A percentile compares a stretch with the other conserved stretches of the same genome.
Evolutionary conservation across 2,797 vertebrate genomes (phyloP).

Genomic region (Gambelia wislizenii): DNA sequence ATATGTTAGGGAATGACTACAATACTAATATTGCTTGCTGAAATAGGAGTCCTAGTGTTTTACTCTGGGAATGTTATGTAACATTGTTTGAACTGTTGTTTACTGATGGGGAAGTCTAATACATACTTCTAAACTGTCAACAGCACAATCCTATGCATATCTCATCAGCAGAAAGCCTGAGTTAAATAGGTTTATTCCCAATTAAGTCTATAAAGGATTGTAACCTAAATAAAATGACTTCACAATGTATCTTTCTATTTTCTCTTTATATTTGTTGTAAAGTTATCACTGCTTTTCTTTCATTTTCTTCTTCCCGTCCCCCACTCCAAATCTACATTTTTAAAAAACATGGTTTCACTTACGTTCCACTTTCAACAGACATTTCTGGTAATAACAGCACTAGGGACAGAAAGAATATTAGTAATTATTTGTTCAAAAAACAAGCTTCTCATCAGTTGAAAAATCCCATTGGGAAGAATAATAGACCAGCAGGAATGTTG

Average conservation of each 20-base stretch:
- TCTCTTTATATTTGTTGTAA: rapidly evolving
- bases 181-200: not conserved
- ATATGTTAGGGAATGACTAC: constrained; percentile 20
- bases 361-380: not conserved
- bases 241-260: constrained; percentile 11
- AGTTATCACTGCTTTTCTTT: not conserved
- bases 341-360: not conserved
- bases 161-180: not conserved
- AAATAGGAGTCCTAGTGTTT: constrained; percentile 23
- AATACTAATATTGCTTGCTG: constrained; percentile 12
- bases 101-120: constrained; percentile 10
- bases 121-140: not conserved
- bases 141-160: not conserved
- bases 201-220: not conserved
- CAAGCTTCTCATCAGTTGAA: too few species aligned
- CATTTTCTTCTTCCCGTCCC: not conserved
- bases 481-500: too few species aligned
- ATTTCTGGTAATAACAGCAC: not conserved
- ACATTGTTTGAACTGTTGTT: constrained; percentile 4
- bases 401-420: too few species aligned
- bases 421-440: too few species aligned
- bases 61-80: constrained; percentile 33
- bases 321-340: too few species aligned
- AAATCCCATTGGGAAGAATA: too few species aligned
- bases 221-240: not conserved